Base-by-base conservation (phyloP, 2,797 vertebrate genomes). In the Clarias laeviceps region DNA sequence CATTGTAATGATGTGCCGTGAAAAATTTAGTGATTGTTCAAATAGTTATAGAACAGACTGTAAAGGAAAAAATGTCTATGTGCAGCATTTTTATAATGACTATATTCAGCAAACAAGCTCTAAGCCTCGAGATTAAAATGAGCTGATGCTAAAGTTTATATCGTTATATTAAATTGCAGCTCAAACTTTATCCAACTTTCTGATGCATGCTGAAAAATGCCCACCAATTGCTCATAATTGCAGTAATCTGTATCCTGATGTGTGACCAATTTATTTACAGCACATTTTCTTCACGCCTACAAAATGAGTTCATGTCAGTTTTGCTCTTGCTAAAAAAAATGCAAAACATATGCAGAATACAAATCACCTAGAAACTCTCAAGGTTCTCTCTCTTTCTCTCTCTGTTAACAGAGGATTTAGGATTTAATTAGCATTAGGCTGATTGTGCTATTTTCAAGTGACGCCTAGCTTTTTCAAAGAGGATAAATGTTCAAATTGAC, bases 191-290 rank as follows among this genome's bases (percentile, higher is more conserved):
- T 69, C 27, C 29, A 56, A 56, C 69, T 20, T 81, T n/a, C 32
- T 74, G 50, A 68, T 56, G 61, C 32, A 20, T 56, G 45, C 78
- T 65, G 27, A 50, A 50, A 82, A 82, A 74, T 27, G 20, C 37
- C 17, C 20, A 20, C 80, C 84, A 88, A 78, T 88, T 73, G 54
- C 18, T n/a, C 15, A 56, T 88, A 85, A 88, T 89, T 89, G 80
- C 77, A 88, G 85, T 85, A 87, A 86, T 73, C 68, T 57, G 45
- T 54, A 72, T 74, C 65, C 62, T 76, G 61, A 86, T 12, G 59
- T 89, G 54, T 87, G 88, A 74, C 86, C 82, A 62, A 85, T 88
- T 84, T 89, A 86, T 54, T 82, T 80, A 8, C 40, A 61, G 82
- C 80, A 81, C 80, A 62, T 45, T 77, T 50, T 77, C 78, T 80